Conservation (phyloP, 2,797 vertebrate species). For the Serranus cabrilla region DNA sequence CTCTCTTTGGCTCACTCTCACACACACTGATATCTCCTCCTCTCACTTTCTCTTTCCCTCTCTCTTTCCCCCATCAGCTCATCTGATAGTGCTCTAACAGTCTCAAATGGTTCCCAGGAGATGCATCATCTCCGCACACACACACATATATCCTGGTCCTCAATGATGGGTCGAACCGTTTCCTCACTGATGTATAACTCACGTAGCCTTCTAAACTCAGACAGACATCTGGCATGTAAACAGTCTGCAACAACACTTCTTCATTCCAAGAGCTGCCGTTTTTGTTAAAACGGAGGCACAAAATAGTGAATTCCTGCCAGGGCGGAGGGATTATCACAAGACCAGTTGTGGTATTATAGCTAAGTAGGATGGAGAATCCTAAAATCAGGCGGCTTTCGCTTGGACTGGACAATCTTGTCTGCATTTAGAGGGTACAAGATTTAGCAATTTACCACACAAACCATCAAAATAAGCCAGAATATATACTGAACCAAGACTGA, state of each 20-base stretch:
- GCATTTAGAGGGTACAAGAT: conserved; percentile 41
- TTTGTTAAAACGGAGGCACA: conserved; percentile 48
- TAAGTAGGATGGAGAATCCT: conserved; percentile 52
- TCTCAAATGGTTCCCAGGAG: conserved; percentile 78
- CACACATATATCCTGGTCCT: conserved; percentile 43
- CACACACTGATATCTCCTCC: conserved; percentile 48
- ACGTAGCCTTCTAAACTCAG: conserved; percentile 40
- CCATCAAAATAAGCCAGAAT: neutral
- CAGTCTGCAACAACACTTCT: conserved; percentile 37
- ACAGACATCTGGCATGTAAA: conserved; percentile 60
- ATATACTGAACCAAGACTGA: neutral
- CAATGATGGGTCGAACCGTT: conserved; percentile 52
- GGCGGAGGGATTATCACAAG: conserved; percentile 62
- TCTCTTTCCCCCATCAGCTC: conserved; percentile 63
- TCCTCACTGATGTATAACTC: conserved; percentile 64
- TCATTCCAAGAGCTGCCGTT: conserved; percentile 47
- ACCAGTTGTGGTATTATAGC: conserved; percentile 50
- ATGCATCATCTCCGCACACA: conserved; percentile 60
- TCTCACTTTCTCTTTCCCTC: conserved; percentile 58
- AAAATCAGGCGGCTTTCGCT: conserved; percentile 52
- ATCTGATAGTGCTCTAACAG: conserved; percentile 76
- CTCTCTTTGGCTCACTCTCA: conserved; percentile 45
- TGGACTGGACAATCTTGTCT: conserved; percentile 38
- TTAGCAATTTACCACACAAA: conserved; percentile 18
- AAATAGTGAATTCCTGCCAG: conserved; percentile 47